Base-by-base conservation (phyloP, 2,888 invertebrate species). In the Tryphoninae sp. region DNA sequence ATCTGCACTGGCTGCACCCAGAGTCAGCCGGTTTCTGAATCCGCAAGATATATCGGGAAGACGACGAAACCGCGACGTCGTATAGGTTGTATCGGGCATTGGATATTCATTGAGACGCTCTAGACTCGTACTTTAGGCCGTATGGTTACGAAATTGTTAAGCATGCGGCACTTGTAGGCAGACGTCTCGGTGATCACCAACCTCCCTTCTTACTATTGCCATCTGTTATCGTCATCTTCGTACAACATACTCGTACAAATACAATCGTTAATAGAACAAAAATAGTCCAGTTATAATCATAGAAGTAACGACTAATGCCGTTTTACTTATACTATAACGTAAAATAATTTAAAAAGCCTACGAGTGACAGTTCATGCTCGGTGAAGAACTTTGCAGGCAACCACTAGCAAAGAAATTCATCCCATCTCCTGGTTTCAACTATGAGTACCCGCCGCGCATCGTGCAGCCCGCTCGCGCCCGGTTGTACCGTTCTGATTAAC, bases 401-500 rank as follows among this genome's bases (percentile, higher is more conserved):
- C 58, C 40, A n/a, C 59, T 61, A 72, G 73, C 42, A 11, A 58
- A 75, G 49, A 67, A 26, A 67, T 75, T 26, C 65, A 69, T 64
- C 55, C 62, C 62, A 64, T 73, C 77, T 81, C 68, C 81, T 80
- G 65, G 51, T 49, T 62, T 59, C 62, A 71, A 13, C 62, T n/a
- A 58, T 69, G 16, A 69, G 67, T 71, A 59, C 59, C 78, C 6
- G 61, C 62, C 65, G 69, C 73, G 75, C 74, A 85, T 81, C 78
- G 84, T 80, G 83, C 69, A 74, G 65, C 23, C 9, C 22, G 55
- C 65, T 45, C 65, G 73, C 65, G 64, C 67, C 53, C 80, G 76
- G 84, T 84, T 87, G 87, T 88, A 86, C 79, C 83, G 83, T 86
- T 86, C 87, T 87, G 87, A 88, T 88, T 87, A 88, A 88, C 86